Base-by-base conservation (phyloP, 2,888 invertebrate genomes). In the Choreutis nemorana region DNA sequence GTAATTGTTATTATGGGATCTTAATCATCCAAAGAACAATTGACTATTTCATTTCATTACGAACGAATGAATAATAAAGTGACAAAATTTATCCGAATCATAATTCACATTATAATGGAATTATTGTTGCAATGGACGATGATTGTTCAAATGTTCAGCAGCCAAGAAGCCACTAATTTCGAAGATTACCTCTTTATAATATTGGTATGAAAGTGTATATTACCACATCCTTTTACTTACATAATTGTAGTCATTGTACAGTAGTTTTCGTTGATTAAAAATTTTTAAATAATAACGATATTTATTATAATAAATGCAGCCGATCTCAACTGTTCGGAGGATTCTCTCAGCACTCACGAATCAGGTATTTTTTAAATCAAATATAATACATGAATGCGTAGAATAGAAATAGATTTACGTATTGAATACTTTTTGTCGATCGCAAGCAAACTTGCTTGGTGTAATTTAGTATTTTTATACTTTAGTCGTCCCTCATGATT, bases 301-400 rank as follows among this genome's bases (percentile, higher is more conserved):
- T 40, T 39, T 40, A 44, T 23, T 29, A 34, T 26, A 23, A 24
- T 45, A 42, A 56, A 73, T 42, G 65, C 77, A 88, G 88, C 88
- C 68, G 88, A 88, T 78, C 86, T 87, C 72, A 88, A 87, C 83
- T 88, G 87, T 68, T 89, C 88, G 54, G 86, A 87, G 82, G 89
- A 89, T 71, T 89, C 89, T 48, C 83, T 88, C 71, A 87, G 87
- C 75, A 87, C 87, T 45, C 87, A 87, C 77, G 88, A 89, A 81
- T 87, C 89, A 88, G 89, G 88, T 89, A 86, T 77, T 52, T 24
- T 16, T 18, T 24, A 23, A 28, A 14, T 23, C 27, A 18, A n/a
- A 13, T 13, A 25, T 20, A 29, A 15, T 27, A 28, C 29, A 26
- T 22, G 30, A 30, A 35, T 33, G 29, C n/a, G n/a, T n/a, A n/a